A percentile compares a stretch with the other conserved stretches of the same genome.
Conservation (phyloP, 64 coral and sea anemone genomes). For the Montipora capricornis region DNA sequence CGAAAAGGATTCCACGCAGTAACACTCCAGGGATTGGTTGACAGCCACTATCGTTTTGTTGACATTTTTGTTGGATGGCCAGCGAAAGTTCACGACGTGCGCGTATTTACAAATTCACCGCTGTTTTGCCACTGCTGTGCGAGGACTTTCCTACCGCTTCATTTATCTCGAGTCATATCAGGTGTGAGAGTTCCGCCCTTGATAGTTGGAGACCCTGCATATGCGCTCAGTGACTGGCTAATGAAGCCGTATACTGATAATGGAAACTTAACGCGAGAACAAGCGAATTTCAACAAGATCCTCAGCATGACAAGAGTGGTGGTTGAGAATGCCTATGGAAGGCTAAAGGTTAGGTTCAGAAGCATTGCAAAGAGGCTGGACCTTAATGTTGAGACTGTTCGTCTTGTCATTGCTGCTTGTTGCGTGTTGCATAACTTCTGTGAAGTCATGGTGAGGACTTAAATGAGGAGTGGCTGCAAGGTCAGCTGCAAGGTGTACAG, state of each 20-base stretch:
- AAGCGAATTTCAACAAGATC: slow-evolving; percentile 65
- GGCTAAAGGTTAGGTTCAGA: slow-evolving; percentile 69
- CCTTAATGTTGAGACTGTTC: slow-evolving; percentile 34
- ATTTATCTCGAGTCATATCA: background rate
- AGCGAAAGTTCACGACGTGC: too few relatives aligned
- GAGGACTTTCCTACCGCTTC: background rate
- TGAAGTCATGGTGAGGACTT: slow-evolving; percentile 70
- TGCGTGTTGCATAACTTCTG: slow-evolving; percentile 70
- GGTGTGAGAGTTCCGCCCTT: background rate
- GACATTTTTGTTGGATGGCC: too few relatives aligned
- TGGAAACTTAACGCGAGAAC: slow-evolving; percentile 48
- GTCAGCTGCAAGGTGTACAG: slow-evolving; percentile 31
- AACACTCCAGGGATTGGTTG: too few relatives aligned
- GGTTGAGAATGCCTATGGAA: slow-evolving; percentile 73
- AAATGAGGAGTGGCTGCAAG: slow-evolving; percentile 13
- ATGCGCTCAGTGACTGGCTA: background rate
- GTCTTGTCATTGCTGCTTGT: slow-evolving; percentile 36
- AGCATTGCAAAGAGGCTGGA: slow-evolving; percentile 56
- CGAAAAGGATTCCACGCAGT: background rate
- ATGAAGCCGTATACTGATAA: slow-evolving; percentile 12
- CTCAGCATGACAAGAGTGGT: slow-evolving; percentile 71
- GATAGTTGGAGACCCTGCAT: background rate
- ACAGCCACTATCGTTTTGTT: too few relatives aligned
- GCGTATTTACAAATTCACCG: too few relatives aligned
- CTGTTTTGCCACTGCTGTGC: background rate